A percentile compares a stretch with the other conserved stretches of the same genome.
These are phyloP conservation scores for Elysia crispata DNA, from an alignment of 2,888 invertebrate genomes.

Conservation along the genomic window DNA sequence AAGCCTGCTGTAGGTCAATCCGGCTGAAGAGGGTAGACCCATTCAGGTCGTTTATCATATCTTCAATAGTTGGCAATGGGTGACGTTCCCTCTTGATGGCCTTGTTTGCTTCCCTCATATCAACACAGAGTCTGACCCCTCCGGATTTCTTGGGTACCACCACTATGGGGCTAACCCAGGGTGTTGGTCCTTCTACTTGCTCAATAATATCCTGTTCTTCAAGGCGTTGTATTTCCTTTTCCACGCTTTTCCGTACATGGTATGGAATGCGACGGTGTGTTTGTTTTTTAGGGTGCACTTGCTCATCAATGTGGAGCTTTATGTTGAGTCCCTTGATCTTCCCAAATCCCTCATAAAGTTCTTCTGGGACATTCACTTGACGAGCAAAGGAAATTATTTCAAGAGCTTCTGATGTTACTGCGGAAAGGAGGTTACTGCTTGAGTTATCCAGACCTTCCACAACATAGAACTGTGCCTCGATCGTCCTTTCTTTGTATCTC, in stretches of 20 bases:
- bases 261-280: conserved; percentile 48
- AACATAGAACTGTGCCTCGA: too few species aligned
- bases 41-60: conserved; percentile 57
- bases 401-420: too few species aligned
- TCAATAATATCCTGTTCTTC: conserved; percentile 55
- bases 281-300: conserved; percentile 52
- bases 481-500: too few species aligned
- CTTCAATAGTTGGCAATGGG: conserved; percentile 47
- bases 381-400: too few species aligned
- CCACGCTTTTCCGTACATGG: conserved; percentile 50
- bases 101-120: conserved; percentile 60
- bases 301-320: conserved; percentile 53
- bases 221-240: conserved; percentile 52
- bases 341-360: background rate
- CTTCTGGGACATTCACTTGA: too few species aligned
- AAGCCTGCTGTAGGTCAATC: conserved; percentile 57
- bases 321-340: conserved; percentile 16
- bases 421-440: too few species aligned
- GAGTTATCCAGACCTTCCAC: too few species aligned
- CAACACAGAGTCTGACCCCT: conserved; percentile 41
- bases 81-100: conserved; percentile 57
- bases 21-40: conserved; percentile 56
- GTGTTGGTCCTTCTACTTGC: conserved; percentile 55
- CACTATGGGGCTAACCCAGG: conserved; percentile 56
- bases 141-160: conserved; percentile 53